phyloP scores from a whole-genome alignment of 2,888 invertebrate genomes.

The Philereme vetulata region DNA sequence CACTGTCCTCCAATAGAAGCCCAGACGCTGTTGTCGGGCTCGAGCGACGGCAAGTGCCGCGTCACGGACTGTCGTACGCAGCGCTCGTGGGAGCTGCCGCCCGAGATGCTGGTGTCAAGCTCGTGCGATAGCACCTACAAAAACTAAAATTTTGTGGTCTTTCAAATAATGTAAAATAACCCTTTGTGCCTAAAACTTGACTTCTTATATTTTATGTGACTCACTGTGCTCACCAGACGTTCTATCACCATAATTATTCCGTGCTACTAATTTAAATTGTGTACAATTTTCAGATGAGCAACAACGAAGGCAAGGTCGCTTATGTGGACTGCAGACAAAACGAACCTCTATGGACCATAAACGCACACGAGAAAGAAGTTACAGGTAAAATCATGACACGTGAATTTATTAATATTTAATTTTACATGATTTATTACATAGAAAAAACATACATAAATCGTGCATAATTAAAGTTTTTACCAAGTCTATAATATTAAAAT shows the following conservation, averaged over 20 bases:
- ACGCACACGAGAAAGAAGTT: conserved; percentile 92
- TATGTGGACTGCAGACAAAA: conserved; percentile 89
- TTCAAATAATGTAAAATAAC: no score
- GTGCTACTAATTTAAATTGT: neutral
- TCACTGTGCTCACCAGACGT: no score
- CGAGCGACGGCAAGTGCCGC: no score
- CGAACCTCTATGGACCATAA: conserved; percentile 87
- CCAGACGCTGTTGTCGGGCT: neutral
- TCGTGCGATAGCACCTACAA: conserved; percentile 92
- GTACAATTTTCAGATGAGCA: conserved; percentile 73
- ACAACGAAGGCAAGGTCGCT: conserved; percentile 86
- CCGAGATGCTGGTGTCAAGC: conserved; percentile 89
- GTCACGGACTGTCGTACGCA: no score
- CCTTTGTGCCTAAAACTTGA: no score
- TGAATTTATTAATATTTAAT: no score
- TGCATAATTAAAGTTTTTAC: neutral
- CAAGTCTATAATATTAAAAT: neutral
- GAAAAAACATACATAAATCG: no score
- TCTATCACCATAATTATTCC: no score
- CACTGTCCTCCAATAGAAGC: conserved; percentile 87
- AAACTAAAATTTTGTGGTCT: conserved; percentile 86
- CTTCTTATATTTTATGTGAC: no score
- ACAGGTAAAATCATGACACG: conserved; percentile 82
- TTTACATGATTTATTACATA: no score
- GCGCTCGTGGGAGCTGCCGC: no score